A percentile compares a stretch with the other conserved stretches of the same genome.
phyloP scores from a whole-genome alignment of 1,140 invertebrate genomes.

The Euwallacea similis region DNA sequence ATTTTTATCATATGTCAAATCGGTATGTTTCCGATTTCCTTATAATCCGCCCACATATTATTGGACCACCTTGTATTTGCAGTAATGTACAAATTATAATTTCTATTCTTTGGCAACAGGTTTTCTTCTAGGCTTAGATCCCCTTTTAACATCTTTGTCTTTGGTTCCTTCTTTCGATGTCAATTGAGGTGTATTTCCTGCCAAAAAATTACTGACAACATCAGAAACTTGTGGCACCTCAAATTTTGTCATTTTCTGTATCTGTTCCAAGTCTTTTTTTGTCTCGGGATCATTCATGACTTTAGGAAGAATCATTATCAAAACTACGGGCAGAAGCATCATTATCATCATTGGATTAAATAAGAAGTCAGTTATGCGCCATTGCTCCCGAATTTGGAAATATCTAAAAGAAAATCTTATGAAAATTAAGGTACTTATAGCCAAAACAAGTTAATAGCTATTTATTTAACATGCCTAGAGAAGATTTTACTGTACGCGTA shows the following conservation, averaged over 20 bases:
- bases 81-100: too few species aligned
- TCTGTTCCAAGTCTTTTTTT: slow-evolving; percentile 89
- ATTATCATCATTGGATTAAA: slow-evolving; percentile 98
- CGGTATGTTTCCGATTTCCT: too few species aligned
- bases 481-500: too few species aligned
- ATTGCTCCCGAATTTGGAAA: slow-evolving; percentile 93
- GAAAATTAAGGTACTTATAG: too few species aligned
- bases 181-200: slow-evolving; percentile 54
- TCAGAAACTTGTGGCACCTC: slow-evolving; percentile 90
- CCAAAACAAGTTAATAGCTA: too few species aligned
- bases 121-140: slow-evolving; percentile 24
- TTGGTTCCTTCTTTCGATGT: slow-evolving; percentile 12
- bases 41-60: too few species aligned
- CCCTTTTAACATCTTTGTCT: slow-evolving; percentile 28
- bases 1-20: too few species aligned
- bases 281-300: slow-evolving; percentile 97
- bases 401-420: slow-evolving; percentile 62
- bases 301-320: slow-evolving; percentile 93
- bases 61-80: too few species aligned
- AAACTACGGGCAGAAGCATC: slow-evolving; percentile 90
- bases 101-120: slow-evolving; percentile 23
- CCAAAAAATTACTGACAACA: slow-evolving; percentile 79
- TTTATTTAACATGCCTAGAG: too few species aligned
- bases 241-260: slow-evolving; percentile 79
- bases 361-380: slow-evolving; percentile 91